Conservation (phyloP, 1,140 invertebrate species). For the Bombyx mandarina region DNA sequence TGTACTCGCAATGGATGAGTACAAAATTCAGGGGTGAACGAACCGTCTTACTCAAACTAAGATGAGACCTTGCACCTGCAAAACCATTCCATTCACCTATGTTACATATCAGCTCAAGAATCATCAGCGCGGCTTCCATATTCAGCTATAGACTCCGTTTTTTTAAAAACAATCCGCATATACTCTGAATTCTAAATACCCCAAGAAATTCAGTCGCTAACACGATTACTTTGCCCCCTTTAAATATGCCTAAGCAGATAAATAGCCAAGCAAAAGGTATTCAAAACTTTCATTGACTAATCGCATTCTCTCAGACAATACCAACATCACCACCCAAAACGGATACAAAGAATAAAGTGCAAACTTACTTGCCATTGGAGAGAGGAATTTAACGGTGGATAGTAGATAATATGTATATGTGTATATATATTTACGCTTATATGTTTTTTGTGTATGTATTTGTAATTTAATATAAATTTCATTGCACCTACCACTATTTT, state of each 20-base stretch:
- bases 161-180: not conserved
- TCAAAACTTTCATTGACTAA: conserved; percentile 15
- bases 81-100: no score
- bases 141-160: not conserved
- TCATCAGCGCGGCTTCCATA: no score
- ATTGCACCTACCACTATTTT: no score
- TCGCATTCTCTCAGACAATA: conserved; percentile 14
- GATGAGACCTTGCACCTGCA: no score
- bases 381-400: no score
- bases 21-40: no score
- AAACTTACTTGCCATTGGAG: not conserved
- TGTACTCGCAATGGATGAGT: no score
- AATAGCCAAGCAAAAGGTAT: conserved; percentile 7
- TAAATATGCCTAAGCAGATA: not conserved
- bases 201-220: not conserved
- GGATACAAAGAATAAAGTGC: conserved; percentile 9
- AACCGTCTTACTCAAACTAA: no score
- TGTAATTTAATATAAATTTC: no score
- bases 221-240: not conserved
- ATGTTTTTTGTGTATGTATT: no score
- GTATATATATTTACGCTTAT: no score
- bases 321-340: conserved; percentile 4
- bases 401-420: no score
- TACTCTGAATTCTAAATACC: not conserved
- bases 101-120: not conserved